phyloP scores from a whole-genome alignment of 1,140 invertebrate genomes.

The Kradibia gibbosae region DNA sequence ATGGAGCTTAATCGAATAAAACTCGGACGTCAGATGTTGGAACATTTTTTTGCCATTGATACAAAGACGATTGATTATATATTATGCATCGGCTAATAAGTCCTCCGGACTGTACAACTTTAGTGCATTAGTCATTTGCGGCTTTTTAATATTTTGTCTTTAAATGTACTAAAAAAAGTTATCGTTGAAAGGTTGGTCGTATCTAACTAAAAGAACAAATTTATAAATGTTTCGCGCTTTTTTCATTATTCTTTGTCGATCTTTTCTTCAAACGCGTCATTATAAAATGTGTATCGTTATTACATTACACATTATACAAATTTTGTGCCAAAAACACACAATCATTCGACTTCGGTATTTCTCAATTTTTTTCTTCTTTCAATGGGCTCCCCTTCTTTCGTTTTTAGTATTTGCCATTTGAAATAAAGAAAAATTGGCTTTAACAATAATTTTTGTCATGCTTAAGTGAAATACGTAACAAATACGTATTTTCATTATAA shows the following conservation, averaged over 20 bases:
- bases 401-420: background rate
- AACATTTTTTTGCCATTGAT: conserved; percentile 37
- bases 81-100: conserved; percentile 28
- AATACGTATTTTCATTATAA: background rate
- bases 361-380: background rate
- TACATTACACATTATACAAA: conserved; percentile 45
- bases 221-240: background rate
- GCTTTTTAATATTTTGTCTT: conserved; percentile 40
- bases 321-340: conserved; percentile 7
- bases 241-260: background rate
- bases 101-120: conserved; percentile 37
- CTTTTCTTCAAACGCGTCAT: background rate
- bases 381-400: background rate
- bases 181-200: conserved; percentile 39
- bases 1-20: conserved; percentile 8
- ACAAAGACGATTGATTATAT: too few relatives aligned
- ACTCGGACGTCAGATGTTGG: conserved; percentile 7
- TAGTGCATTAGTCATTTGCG: conserved; percentile 24
- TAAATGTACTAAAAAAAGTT: conserved; percentile 35
- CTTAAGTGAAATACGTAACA: conserved; percentile 3
- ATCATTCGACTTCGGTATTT: conserved; percentile 24
- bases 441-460: background rate
- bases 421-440: conserved; percentile 4
- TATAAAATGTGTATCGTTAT: conserved; percentile 28
- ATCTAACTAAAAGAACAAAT: conserved; percentile 42